Conservation (phyloP, 2,797 vertebrate species). For the Rhinophrynus dorsalis region DNA sequence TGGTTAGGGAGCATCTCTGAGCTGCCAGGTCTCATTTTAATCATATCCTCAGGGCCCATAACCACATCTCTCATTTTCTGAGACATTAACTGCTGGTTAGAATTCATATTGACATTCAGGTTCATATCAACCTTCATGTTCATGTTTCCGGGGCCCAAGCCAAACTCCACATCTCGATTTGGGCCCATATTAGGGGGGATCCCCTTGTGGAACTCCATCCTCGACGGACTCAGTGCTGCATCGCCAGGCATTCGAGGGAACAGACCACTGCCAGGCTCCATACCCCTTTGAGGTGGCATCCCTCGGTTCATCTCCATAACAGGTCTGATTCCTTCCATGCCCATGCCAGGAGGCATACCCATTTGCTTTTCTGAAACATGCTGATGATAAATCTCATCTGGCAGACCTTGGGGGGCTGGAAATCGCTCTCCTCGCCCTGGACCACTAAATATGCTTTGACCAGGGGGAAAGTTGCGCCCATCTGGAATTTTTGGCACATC, state of each 20-base stretch:
- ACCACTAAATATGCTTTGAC: conserved; percentile 86
- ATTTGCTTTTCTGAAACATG: conserved; percentile 91
- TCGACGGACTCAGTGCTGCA: conserved; percentile 92
- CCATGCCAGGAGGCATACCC: conserved; percentile 86
- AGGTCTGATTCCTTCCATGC: conserved; percentile 78
- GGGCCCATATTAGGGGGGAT: conserved; percentile 70
- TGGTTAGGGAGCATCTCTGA: conserved; percentile 73
- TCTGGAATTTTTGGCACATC: conserved; percentile 96
- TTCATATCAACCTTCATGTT: conserved; percentile 78
- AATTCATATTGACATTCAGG: conserved; percentile 78
- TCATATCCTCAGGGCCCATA: conserved; percentile 72
- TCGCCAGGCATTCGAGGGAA: conserved; percentile 93
- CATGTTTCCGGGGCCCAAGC: conserved; percentile 80
- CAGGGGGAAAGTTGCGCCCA: conserved; percentile 85
- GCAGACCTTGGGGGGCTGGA: conserved; percentile 90
- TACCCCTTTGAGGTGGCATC: conserved; percentile 88
- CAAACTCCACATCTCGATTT: conserved; percentile 89
- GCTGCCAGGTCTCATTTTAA: conserved; percentile 70
- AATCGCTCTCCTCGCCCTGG: conserved; percentile 95
- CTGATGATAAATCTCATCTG: conserved; percentile 95
- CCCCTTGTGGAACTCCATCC: conserved; percentile 91
- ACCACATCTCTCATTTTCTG: conserved; percentile 88
- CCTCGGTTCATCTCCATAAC: conserved; percentile 88
- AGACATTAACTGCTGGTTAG: conserved; percentile 87
- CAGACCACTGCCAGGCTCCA: conserved; percentile 90